Conservation (phyloP, 2,888 invertebrate species). For the Dusona sp. region DNA sequence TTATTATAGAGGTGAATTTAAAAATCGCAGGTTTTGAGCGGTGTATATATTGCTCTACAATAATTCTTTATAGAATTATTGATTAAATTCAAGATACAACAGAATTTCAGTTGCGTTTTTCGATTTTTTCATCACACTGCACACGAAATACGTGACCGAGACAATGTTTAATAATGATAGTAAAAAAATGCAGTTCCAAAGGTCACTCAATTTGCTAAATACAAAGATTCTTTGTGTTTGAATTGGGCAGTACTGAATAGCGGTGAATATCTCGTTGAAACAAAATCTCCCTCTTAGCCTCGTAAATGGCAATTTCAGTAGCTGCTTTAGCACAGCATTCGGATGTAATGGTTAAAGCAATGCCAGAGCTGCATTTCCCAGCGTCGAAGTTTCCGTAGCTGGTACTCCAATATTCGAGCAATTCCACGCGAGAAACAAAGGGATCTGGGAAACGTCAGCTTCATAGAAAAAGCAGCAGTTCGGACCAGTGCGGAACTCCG, state of each 20-base stretch:
- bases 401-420: constrained; percentile 44
- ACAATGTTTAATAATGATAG: not conserved
- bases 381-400: not conserved
- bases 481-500: constrained; percentile 27
- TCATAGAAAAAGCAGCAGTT: constrained; percentile 52
- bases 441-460: constrained; percentile 47
- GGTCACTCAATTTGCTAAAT: constrained; percentile 3
- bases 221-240: constrained; percentile 39
- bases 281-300: constrained; percentile 1
- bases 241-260: constrained; percentile 21
- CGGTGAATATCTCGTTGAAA: constrained; percentile 33
- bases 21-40: too few species aligned
- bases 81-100: too few species aligned
- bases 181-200: not conserved
- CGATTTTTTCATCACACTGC: not conserved
- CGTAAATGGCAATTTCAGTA: constrained; percentile 23
- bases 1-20: too few species aligned
- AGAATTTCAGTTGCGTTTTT: not conserved
- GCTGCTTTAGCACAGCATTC: constrained; percentile 16
- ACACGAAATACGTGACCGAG: not conserved
- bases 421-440: constrained; percentile 59
- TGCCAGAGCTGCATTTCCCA: constrained; percentile 3
- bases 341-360: constrained; percentile 18
- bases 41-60: too few species aligned
- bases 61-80: too few species aligned